phyloP scores from a whole-genome alignment of 2,888 invertebrate species.

The Zaprionus obscuricornis region DNA sequence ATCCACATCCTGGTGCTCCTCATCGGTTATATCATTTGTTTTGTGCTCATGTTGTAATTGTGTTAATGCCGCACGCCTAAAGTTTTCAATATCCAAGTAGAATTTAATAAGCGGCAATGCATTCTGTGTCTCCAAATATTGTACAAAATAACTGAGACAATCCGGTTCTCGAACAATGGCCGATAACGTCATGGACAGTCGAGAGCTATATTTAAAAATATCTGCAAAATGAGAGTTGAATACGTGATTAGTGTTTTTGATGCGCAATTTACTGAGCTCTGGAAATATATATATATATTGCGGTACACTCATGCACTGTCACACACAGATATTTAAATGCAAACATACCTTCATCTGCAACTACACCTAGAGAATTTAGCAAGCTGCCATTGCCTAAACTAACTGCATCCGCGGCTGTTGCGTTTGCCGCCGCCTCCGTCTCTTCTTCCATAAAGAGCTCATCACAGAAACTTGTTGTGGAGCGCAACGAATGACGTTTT shows the following conservation, averaged over 20 bases:
- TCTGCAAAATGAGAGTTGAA: conserved; percentile 53
- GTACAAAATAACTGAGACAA: conserved; percentile 92
- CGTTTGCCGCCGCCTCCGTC: conserved; percentile 18
- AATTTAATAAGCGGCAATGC: conserved; percentile 88
- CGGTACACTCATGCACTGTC: conserved; percentile 1
- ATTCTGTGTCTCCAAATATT: conserved; percentile 92
- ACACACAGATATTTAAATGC: conserved; percentile 13
- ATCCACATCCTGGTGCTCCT: conserved; percentile 1
- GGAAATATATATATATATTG: conserved; percentile 2
- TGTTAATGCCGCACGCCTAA: conserved; percentile 84
- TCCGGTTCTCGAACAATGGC: conserved; percentile 91
- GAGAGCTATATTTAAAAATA: conserved; percentile 81
- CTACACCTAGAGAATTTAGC: conserved; percentile 46
- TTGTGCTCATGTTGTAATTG: conserved; percentile 63
- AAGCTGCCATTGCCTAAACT: conserved; percentile 57
- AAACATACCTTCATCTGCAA: conserved; percentile 58
- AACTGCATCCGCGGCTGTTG: conserved; percentile 47
- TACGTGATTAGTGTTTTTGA: conserved; percentile 33
- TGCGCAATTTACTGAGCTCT: conserved; percentile 30
- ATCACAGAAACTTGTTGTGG: conserved; percentile 81
- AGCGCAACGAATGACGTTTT: conserved; percentile 78
- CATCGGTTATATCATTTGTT: neutral
- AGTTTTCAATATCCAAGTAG: conserved; percentile 90
- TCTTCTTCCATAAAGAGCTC: conserved; percentile 74
- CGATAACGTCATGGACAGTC: conserved; percentile 89